phyloP scores from a whole-genome alignment of 1,140 invertebrate species.

The Metopolophium dirhodum region DNA sequence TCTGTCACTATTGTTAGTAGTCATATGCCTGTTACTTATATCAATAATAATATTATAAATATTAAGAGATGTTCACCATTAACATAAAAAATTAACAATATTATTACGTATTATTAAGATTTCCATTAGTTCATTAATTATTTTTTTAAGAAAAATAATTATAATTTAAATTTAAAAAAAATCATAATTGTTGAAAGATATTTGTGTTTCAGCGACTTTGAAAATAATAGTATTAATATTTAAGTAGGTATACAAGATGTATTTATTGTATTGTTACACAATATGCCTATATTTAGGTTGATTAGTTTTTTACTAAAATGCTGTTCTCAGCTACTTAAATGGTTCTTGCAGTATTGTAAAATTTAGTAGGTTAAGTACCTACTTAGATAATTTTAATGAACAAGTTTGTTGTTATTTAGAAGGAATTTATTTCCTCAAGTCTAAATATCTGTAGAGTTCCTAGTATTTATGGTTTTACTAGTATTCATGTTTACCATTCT shows the following conservation, averaged over 20 bases:
- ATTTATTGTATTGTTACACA: neutral
- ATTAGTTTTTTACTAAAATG: neutral
- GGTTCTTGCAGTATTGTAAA: neutral
- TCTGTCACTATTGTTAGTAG: neutral
- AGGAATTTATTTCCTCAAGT: neutral
- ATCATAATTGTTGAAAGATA: neutral
- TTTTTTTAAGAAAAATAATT: neutral
- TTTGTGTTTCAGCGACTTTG: constrained; percentile 44
- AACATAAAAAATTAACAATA: neutral
- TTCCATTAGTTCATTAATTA: neutral
- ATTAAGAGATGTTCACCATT: neutral
- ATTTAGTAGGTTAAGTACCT: neutral
- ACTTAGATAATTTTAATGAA: neutral
- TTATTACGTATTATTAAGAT: neutral
- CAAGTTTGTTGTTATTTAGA: neutral
- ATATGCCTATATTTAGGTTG: neutral
- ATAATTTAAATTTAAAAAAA: neutral
- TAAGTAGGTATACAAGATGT: neutral
- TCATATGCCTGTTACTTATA: neutral
- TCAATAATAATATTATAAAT: neutral
- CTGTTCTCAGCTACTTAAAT: neutral
- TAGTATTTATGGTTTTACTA: neutral
- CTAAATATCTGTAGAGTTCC: neutral
- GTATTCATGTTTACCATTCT: neutral
- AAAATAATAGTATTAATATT: neutral